phyloP scores from a whole-genome alignment of 2,888 invertebrate genomes.

The Bombyx huttoni region DNA sequence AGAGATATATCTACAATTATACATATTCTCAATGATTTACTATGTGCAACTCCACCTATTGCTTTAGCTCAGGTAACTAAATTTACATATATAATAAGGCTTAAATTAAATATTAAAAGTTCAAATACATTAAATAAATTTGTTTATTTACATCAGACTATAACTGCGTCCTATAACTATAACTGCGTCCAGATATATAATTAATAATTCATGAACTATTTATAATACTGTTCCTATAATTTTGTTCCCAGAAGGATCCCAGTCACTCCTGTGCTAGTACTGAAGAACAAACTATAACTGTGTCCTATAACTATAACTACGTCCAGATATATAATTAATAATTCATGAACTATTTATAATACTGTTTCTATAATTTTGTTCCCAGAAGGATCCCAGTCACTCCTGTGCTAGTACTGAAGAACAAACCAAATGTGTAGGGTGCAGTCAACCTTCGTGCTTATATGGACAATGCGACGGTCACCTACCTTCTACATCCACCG shows the following conservation, averaged over 20 bases:
- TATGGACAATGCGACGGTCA: slow-evolving; percentile 54
- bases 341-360: neutral
- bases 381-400: slow-evolving; percentile 57
- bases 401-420: slow-evolving; percentile 34
- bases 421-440: slow-evolving; percentile 32
- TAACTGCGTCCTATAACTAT: no score
- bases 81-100: neutral
- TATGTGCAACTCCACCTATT: slow-evolving; percentile 87
- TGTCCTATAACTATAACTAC: no score
- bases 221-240: neutral
- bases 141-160: no score
- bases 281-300: slow-evolving; percentile 27
- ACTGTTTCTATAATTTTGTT: neutral
- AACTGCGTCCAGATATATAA: no score
- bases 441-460: slow-evolving; percentile 37
- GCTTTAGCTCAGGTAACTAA: slow-evolving; percentile 62
- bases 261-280: slow-evolving; percentile 38
- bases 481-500: slow-evolving; percentile 16
- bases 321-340: no score
- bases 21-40: slow-evolving; percentile 93
- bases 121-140: neutral
- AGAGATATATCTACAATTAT: slow-evolving; percentile 96
- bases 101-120: neutral
- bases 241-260: slow-evolving; percentile 46
- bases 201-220: no score